These are phyloP conservation scores for Danio choprae DNA, from an alignment of 2,797 vertebrate genomes.

Conservation along the genomic window DNA sequence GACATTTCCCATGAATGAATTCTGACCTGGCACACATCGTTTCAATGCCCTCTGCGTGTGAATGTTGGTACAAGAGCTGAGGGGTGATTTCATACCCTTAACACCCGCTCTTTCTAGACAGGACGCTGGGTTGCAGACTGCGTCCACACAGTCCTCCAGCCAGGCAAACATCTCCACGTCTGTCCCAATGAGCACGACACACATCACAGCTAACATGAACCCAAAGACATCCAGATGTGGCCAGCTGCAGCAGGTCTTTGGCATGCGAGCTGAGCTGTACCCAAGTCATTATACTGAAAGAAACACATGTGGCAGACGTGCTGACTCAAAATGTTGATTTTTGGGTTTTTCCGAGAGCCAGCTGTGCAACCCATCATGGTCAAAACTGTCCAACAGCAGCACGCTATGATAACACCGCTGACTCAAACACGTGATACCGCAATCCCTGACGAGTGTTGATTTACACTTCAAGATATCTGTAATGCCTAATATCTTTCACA, in stretches of 20 bases:
- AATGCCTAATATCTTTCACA: not conserved
- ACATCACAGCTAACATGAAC: conserved; percentile 25
- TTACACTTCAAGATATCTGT: conserved; percentile 16
- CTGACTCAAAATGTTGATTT: conserved; percentile 37
- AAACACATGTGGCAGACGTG: conserved; percentile 44
- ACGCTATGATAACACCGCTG: conserved; percentile 23
- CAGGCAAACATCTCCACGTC: conserved; percentile 21
- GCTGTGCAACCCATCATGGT: conserved; percentile 40
- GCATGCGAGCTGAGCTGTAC: conserved; percentile 2
- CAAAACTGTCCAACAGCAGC: conserved; percentile 21
- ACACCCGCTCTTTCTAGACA: conserved; percentile 41
- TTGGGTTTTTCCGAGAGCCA: conserved; percentile 22
- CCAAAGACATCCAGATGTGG: conserved; percentile 35
- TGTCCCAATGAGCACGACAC: conserved; percentile 21
- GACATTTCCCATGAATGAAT: conserved; percentile 62
- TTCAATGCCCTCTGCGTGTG: conserved; percentile 48
- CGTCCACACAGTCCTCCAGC: conserved; percentile 22
- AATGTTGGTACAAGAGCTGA: conserved; percentile 53
- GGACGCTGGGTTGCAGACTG: conserved; percentile 46
- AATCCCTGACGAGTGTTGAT: conserved; percentile 9
- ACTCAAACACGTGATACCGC: conserved; percentile 29
- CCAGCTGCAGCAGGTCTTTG: conserved; percentile 22
- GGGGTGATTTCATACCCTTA: conserved; percentile 50
- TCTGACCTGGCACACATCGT: conserved; percentile 47
- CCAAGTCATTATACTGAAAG: conserved; percentile 15